A percentile compares a stretch with the other conserved stretches of the same genome.
Evolutionary conservation across 2,113 vertebrate genomes (phyloP).

Genomic region (Mungos mungo): DNA sequence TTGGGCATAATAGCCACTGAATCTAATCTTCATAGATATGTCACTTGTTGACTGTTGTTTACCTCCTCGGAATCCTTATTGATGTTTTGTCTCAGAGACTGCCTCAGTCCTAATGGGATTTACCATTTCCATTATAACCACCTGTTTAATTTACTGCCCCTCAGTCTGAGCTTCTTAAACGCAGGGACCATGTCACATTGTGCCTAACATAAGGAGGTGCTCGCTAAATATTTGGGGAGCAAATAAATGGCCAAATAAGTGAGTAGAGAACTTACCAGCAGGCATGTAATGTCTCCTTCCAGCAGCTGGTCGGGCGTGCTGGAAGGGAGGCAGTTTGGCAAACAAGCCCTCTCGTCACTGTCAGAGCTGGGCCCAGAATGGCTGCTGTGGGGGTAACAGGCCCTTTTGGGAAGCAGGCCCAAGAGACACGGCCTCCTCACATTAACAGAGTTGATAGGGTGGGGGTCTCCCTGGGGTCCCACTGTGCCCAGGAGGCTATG

Average conservation of each 20-base stretch:
- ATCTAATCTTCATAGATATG: not conserved
- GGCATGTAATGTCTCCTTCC: not conserved
- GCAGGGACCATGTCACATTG: not conserved
- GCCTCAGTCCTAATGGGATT: not conserved
- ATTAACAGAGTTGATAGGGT: not conserved
- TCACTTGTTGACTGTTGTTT: not conserved
- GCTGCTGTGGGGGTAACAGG: not conserved
- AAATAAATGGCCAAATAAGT: not conserved
- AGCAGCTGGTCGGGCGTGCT: not conserved
- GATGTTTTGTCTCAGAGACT: not conserved
- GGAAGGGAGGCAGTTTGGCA: not conserved
- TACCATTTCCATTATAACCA: not conserved
- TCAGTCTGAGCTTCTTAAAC: not conserved
- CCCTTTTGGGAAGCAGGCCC: not conserved
- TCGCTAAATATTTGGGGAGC: not conserved
- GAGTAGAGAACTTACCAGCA: not conserved
- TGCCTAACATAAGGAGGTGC: not conserved
- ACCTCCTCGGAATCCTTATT: not conserved
- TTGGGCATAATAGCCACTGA: not conserved
- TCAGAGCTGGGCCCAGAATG: not conserved
- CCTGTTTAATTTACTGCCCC: not conserved
- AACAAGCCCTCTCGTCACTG: not conserved
- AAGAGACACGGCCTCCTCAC: not conserved
- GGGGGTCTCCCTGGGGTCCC: not conserved
- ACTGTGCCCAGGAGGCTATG: not conserved